A percentile compares a stretch with the other conserved stretches of the same genome.
Conservation (phyloP, 1,140 invertebrate genomes). For the Wiebesia pumilae region DNA sequence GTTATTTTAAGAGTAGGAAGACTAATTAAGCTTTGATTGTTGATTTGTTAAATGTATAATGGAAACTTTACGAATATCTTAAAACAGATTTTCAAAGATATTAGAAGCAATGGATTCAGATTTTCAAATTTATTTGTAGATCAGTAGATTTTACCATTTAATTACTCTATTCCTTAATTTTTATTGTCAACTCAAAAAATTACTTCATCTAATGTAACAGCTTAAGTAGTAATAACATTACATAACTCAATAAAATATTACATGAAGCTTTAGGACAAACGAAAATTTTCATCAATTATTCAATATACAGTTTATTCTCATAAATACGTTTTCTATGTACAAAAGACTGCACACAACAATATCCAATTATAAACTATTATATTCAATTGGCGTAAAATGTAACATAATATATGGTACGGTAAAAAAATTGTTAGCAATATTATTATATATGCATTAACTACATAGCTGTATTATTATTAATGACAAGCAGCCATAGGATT, state of each 20-base stretch:
- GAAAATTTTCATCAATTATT: neutral
- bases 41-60: neutral
- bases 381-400: constrained; percentile 1
- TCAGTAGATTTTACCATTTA: too few relatives aligned
- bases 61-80: neutral
- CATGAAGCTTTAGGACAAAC: neutral
- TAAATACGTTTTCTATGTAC: constrained; percentile 1
- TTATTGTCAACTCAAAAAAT: too few relatives aligned
- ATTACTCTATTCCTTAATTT: too few relatives aligned
- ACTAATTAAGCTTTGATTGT: too few relatives aligned
- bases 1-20: too few relatives aligned
- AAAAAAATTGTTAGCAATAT: neutral
- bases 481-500: neutral
- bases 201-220: too few relatives aligned
- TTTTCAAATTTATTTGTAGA: too few relatives aligned
- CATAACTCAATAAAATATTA: neutral
- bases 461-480: neutral
- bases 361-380: neutral
- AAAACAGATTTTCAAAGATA: neutral
- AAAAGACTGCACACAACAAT: constrained; percentile 24
- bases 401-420: constrained; percentile 16
- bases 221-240: too few relatives aligned
- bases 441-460: neutral
- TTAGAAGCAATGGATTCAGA: too few relatives aligned
- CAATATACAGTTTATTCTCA: neutral